Percentiles rank a stretch among this genome's conserved stretches.
These are phyloP conservation scores for Acomys russatus DNA, from an alignment of 2,797 vertebrate species.

Conservation along the genomic window DNA sequence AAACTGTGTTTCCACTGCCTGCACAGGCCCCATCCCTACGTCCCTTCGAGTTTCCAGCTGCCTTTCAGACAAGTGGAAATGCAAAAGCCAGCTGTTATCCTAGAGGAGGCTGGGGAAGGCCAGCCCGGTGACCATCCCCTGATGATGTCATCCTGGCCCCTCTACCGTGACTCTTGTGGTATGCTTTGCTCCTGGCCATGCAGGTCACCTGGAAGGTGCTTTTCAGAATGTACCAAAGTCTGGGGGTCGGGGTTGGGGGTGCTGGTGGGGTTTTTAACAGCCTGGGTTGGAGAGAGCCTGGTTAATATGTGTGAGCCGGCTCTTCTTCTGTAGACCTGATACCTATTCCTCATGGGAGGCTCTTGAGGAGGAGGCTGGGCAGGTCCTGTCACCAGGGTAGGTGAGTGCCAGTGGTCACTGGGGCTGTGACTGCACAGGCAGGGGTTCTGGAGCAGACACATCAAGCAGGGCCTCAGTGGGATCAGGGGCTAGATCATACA, in stretches of 20 bases:
- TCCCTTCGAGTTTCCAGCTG: background rate
- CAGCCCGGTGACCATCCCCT: background rate
- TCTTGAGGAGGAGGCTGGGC: background rate
- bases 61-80: conserved; percentile 28
- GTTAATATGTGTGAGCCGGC: background rate
- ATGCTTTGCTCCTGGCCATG: background rate
- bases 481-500: background rate
- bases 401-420: rapidly evolving
- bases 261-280: background rate
- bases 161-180: conserved; percentile 69
- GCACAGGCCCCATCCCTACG: background rate
- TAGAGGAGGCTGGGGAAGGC: conserved; percentile 19
- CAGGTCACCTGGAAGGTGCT: conserved; percentile 60
- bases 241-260: rapidly evolving
- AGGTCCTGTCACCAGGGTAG: background rate
- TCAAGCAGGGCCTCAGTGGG: rapidly evolving
- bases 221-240: conserved; percentile 44
- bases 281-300: rapidly evolving
- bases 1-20: background rate
- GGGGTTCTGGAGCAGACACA: background rate
- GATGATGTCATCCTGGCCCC: conserved; percentile 80
- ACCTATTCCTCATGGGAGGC: background rate
- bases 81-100: conserved; percentile 59
- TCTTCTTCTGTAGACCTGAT: background rate
- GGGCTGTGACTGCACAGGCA: background rate